Conservation (phyloP, 2,113 vertebrate genomes). For the Alethe diademata region DNA sequence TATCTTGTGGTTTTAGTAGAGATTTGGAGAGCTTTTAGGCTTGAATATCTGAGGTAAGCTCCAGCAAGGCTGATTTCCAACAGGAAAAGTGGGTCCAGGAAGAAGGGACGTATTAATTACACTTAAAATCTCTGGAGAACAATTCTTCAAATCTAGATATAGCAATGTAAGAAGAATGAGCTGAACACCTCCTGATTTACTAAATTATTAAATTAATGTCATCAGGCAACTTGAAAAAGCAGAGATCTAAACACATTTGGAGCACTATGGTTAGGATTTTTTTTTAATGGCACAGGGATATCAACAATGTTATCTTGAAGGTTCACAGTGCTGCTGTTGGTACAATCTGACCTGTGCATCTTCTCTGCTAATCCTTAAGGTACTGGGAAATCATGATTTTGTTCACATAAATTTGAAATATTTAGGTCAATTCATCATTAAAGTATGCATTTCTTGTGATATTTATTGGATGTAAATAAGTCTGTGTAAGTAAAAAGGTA, state of each 20-base stretch:
- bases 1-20: conserved; percentile 38
- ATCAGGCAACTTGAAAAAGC: background rate
- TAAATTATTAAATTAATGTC: background rate
- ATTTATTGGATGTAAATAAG: background rate
- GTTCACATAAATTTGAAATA: background rate
- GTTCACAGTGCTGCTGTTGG: background rate
- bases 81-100: conserved; percentile 46
- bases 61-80: conserved; percentile 9
- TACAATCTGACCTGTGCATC: background rate
- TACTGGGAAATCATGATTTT: background rate
- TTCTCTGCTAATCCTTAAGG: background rate
- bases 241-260: background rate
- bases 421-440: background rate
- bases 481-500: background rate
- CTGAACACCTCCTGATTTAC: background rate
- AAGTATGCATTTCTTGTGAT: background rate
- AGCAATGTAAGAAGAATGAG: conserved; percentile 29
- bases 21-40: conserved; percentile 56
- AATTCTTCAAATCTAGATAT: background rate
- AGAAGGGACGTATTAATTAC: conserved; percentile 60
- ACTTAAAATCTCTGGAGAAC: conserved; percentile 32
- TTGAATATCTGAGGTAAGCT: conserved; percentile 34
- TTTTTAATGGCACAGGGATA: background rate
- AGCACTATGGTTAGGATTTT: background rate
- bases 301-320: background rate